phyloP scores from a whole-genome alignment of 1,140 invertebrate species.

The Ditylenchus dipsaci region DNA sequence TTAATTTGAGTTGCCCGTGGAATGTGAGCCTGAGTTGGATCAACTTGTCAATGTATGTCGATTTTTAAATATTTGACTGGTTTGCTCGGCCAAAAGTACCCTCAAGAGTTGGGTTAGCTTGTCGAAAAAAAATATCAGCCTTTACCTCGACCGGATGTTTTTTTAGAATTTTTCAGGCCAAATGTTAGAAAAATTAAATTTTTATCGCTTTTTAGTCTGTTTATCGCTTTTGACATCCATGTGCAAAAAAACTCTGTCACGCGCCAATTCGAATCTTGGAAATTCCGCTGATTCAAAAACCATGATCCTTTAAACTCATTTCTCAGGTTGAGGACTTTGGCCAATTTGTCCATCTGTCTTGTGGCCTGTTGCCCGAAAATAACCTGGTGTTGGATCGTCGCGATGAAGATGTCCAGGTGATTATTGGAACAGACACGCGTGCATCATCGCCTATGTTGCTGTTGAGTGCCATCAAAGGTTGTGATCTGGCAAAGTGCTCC shows the following conservation, averaged over 20 bases:
- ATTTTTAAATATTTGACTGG: too few species aligned
- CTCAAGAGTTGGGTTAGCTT: too few species aligned
- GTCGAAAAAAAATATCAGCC: background rate
- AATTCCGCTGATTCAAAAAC: background rate
- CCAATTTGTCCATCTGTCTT: background rate
- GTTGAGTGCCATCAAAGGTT: conserved; percentile 17
- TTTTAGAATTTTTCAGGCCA: too few species aligned
- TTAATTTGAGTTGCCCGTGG: conserved; percentile 1
- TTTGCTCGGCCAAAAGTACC: too few species aligned
- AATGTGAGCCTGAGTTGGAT: conserved; percentile 38
- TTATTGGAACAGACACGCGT: conserved; percentile 42
- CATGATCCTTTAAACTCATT: too few species aligned
- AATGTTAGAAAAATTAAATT: too few species aligned
- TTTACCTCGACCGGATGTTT: too few species aligned
- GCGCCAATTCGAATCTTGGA: too few species aligned
- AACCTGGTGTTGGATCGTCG: background rate
- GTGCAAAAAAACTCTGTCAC: too few species aligned
- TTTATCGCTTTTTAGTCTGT: too few species aligned
- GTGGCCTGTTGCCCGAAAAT: background rate
- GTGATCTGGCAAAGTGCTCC: background rate
- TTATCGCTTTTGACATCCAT: background rate
- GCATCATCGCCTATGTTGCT: conserved; percentile 28
- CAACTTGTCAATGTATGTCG: conserved; percentile 23
- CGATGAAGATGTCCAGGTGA: conserved; percentile 1
- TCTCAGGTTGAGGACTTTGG: background rate